Base-by-base conservation (phyloP, 2,888 invertebrate genomes). In the Julus scandinavius region DNA sequence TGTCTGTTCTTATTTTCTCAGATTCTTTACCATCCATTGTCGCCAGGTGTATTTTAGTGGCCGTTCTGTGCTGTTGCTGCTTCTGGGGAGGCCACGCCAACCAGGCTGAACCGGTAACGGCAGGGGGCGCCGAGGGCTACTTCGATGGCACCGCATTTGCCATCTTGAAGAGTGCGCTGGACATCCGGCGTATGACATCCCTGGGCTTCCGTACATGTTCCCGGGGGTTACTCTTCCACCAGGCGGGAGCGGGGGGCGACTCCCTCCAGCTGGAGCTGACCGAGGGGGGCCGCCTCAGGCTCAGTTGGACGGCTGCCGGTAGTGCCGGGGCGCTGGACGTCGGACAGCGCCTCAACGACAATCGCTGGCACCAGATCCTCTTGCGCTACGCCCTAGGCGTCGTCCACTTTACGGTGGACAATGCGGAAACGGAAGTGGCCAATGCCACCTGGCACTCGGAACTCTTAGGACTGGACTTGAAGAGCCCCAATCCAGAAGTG, bases 401-500 rank as follows among this genome's bases (percentile, higher is more conserved):
- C 17, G 88, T 90, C 11, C 88, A 87, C 29, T 29, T 90, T 9
- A 63, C 88, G 20, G 50, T 88, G 85, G 89, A 89, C 45, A 87
- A 85, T 20, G 84, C 50, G 54, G 88, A 63, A 29, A 80, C 87
- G 9, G 72, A 88, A 13, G 89, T 90, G 41, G 89, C 90, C n/a
- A 90, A 89, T 29, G 87, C 87, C 38, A 87, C 90, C 38, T 86
- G 83, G 17, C 45, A 89, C 17, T 87, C 72, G 49, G 88, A 90
- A 29, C 63, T 90, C 13, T 89, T 89, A n/a, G 17, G 20, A 1
- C 83, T 90, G 63, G 88, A 90, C 58, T 40, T 90, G 40, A 41
- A 58, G 15, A 86, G 89, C 20, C 88, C 89, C 7, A 45, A 85
- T 29, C 90, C 89, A 38, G 89, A 89, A 29, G 93, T 97, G 90